Conservation (phyloP, 37 sponge, comb jelly and placozoan species). For the Cliona cf. orientalis region DNA sequence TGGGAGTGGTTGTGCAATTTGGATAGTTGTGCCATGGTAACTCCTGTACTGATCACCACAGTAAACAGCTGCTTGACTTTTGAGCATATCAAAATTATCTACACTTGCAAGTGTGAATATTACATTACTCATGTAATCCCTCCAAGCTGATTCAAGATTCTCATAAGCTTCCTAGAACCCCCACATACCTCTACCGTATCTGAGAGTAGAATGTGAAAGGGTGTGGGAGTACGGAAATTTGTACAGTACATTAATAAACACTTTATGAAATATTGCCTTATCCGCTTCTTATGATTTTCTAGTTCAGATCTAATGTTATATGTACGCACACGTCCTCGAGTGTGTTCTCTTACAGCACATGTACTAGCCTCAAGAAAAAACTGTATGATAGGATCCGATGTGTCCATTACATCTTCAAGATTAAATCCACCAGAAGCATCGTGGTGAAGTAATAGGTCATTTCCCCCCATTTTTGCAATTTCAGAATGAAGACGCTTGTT, state of each 20-base stretch:
- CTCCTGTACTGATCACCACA: slow-evolving; percentile 43
- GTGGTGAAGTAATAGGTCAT: not conserved
- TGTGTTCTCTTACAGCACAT: no score
- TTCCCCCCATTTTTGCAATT: not conserved
- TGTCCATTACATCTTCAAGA: not conserved
- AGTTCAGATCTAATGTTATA: no score
- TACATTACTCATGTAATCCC: slow-evolving; percentile 1
- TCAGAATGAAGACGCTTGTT: slow-evolving; percentile 14
- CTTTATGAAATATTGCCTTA: no score
- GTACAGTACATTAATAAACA: slow-evolving; percentile 12
- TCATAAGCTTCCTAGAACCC: slow-evolving; percentile 31
- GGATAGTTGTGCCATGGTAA: slow-evolving; percentile 50
- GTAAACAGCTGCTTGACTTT: slow-evolving; percentile 40
- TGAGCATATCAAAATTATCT: slow-evolving; percentile 42
- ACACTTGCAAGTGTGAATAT: slow-evolving; percentile 33
- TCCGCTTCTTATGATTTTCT: no score
- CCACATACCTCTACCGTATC: slow-evolving; percentile 40
- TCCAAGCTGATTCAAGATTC: slow-evolving; percentile 13
- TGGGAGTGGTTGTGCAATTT: slow-evolving; percentile 22
- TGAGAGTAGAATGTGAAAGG: slow-evolving; percentile 13
- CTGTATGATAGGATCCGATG: not conserved
- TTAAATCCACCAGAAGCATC: not conserved
- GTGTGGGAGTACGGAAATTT: slow-evolving; percentile 3
- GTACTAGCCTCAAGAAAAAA: not conserved
- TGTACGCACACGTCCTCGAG: no score